Evolutionary conservation across 2,797 vertebrate genomes (phyloP).

Genomic region (Sebastes oblongus): DNA sequence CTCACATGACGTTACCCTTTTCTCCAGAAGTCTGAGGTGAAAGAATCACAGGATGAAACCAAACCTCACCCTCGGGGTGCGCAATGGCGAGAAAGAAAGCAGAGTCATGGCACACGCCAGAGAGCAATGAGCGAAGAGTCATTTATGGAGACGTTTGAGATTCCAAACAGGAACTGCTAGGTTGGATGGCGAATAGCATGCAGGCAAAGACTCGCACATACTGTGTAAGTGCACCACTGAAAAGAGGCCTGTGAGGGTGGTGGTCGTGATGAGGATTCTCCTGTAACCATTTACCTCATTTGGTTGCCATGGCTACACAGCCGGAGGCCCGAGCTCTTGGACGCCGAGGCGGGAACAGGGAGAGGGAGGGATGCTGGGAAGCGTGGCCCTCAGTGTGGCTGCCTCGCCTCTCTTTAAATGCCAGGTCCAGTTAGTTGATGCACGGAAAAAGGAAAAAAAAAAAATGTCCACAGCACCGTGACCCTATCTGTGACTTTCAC

Average conservation of each 20-base stretch:
- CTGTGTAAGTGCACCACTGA: slow-evolving; percentile 32
- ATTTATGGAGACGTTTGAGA: slow-evolving; percentile 9
- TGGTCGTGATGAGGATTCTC: slow-evolving; percentile 81
- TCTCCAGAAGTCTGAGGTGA: slow-evolving; percentile 19
- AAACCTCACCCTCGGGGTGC: not conserved
- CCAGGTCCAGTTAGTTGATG: no score
- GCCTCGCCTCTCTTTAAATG: slow-evolving; percentile 55
- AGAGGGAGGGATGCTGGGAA: slow-evolving; percentile 69
- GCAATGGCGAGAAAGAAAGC: slow-evolving; percentile 16
- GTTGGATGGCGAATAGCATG: not conserved
- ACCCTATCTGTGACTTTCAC: slow-evolving; percentile 39
- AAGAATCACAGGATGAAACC: slow-evolving; percentile 27
- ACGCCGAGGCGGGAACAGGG: slow-evolving; percentile 70
- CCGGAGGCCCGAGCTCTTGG: slow-evolving; percentile 79
- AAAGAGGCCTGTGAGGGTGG: slow-evolving; percentile 57
- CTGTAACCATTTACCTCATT: slow-evolving; percentile 83
- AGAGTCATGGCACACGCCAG: slow-evolving; percentile 2
- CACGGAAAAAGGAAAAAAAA: not conserved
- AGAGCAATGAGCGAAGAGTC: not conserved
- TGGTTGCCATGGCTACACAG: slow-evolving; percentile 85
- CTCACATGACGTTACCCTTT: not conserved
- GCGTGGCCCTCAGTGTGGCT: slow-evolving; percentile 61
- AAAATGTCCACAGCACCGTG: slow-evolving; percentile 1
- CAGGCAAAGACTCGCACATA: slow-evolving; percentile 22
- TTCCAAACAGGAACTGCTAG: slow-evolving; percentile 26